These are phyloP conservation scores for Temnothorax nylanderi DNA, from an alignment of 1,140 invertebrate species.

Conservation along the genomic window DNA sequence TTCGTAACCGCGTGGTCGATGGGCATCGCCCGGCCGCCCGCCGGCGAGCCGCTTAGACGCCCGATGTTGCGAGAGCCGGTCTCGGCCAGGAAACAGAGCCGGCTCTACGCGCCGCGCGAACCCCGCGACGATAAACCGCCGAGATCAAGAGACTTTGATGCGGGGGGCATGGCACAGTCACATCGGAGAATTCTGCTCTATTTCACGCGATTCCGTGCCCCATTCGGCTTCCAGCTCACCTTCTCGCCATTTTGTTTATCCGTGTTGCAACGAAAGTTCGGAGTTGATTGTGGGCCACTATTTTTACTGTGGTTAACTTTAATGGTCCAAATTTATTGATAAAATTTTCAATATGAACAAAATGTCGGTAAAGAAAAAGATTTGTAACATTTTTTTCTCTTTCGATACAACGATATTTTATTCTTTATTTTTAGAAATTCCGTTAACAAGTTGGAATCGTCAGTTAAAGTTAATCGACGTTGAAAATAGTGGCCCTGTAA, in stretches of 20 bases:
- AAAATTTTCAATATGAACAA: too few relatives aligned
- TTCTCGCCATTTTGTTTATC: not conserved
- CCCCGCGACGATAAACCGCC: not conserved
- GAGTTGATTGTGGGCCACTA: not conserved
- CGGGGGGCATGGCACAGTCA: too few relatives aligned
- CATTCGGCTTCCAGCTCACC: not conserved
- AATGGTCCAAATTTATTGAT: too few relatives aligned
- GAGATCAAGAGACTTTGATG: not conserved
- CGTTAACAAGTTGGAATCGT: too few relatives aligned
- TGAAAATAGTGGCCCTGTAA: not conserved
- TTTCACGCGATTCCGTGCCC: too few relatives aligned
- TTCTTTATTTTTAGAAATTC: too few relatives aligned
- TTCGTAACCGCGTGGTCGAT: slow-evolving; percentile 24
- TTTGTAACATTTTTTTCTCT: too few relatives aligned
- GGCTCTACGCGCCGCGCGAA: not conserved
- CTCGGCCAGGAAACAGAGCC: slow-evolving; percentile 2
- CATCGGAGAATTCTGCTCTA: too few relatives aligned
- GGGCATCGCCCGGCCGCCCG: slow-evolving; percentile 7
- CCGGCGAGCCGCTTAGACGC: slow-evolving; percentile 9
- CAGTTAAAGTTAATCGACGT: too few relatives aligned
- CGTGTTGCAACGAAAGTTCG: not conserved
- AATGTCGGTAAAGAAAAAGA: too few relatives aligned
- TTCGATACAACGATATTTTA: too few relatives aligned
- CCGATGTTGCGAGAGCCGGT: slow-evolving; percentile 12
- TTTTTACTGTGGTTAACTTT: too few relatives aligned